Evolutionary conservation across 2,113 vertebrate species (phyloP).

Genomic region (Tachuris rubrigastra): DNA sequence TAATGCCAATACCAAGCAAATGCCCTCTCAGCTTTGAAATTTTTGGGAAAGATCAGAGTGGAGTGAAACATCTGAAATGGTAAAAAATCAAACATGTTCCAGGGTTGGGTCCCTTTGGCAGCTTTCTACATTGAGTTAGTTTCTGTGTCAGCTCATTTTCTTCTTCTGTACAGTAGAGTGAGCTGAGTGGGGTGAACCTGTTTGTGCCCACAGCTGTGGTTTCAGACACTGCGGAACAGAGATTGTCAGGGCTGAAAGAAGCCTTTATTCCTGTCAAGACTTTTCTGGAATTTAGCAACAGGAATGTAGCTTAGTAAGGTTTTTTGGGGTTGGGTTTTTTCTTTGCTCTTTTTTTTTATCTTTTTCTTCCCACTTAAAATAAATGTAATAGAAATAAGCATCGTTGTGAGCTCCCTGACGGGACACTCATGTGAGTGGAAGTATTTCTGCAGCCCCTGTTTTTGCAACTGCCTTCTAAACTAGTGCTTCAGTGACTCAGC

Average conservation of each 20-base stretch:
- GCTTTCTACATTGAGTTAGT: background rate
- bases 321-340: background rate
- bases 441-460: background rate
- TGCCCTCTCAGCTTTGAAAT: background rate
- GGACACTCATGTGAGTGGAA: background rate
- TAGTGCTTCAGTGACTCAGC: background rate
- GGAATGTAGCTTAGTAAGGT: background rate
- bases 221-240: background rate
- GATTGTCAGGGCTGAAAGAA: background rate
- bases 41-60: background rate
- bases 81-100: background rate
- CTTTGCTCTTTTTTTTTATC: rapidly evolving
- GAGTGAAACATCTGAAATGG: background rate
- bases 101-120: background rate
- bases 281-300: background rate
- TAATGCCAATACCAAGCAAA: rapidly evolving
- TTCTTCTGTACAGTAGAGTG: background rate
- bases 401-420: background rate
- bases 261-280: background rate
- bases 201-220: background rate
- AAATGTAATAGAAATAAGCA: background rate
- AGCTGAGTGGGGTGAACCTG: background rate
- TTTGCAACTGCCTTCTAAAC: background rate
- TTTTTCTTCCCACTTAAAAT: background rate
- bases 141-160: background rate